Percentiles rank a stretch among this genome's conserved stretches.
Evolutionary conservation across 2,113 vertebrate genomes (phyloP).

Genomic region (Tragelaphus buxtoni): DNA sequence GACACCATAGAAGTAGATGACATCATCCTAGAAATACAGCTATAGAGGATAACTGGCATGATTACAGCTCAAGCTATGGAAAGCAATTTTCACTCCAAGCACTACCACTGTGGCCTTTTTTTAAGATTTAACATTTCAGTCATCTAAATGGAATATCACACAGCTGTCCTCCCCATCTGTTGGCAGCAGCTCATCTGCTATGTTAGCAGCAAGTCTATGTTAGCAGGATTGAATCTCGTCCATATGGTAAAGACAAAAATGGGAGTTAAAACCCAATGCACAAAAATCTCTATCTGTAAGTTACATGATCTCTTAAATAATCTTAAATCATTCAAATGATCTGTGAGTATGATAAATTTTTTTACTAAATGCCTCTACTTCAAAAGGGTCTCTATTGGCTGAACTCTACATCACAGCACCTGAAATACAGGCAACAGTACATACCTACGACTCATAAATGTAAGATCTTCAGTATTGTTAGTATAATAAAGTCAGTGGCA

Average conservation of each 20-base stretch:
- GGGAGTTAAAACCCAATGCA: not conserved
- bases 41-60: not conserved
- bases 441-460: not conserved
- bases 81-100: not conserved
- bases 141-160: not conserved
- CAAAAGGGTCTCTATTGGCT: not conserved
- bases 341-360: not conserved
- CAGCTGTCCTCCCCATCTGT: slow-evolving; percentile 17
- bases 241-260: not conserved
- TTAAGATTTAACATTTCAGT: slow-evolving; percentile 18
- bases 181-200: not conserved
- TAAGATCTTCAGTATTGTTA: not conserved
- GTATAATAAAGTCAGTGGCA: not conserved
- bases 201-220: not conserved
- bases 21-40: not conserved
- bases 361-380: not conserved
- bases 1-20: not conserved
- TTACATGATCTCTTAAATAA: not conserved
- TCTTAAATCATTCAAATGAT: not conserved
- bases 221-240: not conserved
- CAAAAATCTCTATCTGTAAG: not conserved
- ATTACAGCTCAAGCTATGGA: not conserved
- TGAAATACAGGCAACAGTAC: not conserved
- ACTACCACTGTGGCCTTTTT: not conserved
- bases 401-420: not conserved